Base-by-base conservation (phyloP, 1,140 invertebrate genomes). In the Drosophila yakuba region DNA sequence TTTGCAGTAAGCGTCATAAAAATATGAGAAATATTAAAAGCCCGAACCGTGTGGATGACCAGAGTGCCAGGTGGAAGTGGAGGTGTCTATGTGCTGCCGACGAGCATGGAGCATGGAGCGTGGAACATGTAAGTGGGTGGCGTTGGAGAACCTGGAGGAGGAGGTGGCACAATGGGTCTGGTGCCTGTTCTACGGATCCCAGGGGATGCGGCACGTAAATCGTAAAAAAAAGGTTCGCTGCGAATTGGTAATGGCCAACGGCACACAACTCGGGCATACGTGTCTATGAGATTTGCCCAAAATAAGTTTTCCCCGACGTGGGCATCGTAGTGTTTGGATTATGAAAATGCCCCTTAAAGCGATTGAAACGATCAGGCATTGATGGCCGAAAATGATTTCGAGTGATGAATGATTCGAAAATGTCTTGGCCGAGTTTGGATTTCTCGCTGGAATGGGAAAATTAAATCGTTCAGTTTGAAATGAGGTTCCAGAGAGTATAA, bases 1-100 rank as follows among this genome's bases (percentile, higher is more conserved):
- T 52, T 50, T 55, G 15, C 78, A 44, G 55, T 62, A 61, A 66
- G 66, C 50, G 66, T 62, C 83, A 86, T 86, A 88, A 86, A 86
- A 86, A 86, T 86, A 86, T 86, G 83, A 86, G 83, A 86, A 88
- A 79, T 86, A 86, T 86, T 88, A 86, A 86, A 86, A 88, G 83
- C 75, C 64, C 45, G 17, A 41, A 48, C 71, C 71, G 51, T 75
- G 73, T 47, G 60, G 61, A 74, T 75, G 60, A 76, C 74, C 61
- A 57, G 61, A 75, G 47, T 75, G 45, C 39, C 60, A 57, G 60
- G 59, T 62, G 69, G 51, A 44, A 66, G 64, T 62, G 69, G 51
- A 66, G 52, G 64, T 68, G 67, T 69, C 64, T 69, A 71, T 71
- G 67, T 69, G 50, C 61, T 38, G 15, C 59, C 43, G 35, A 28